Evolutionary conservation across 2,797 vertebrate species (phyloP).

Genomic region (Novumbra hubbsi): DNA sequence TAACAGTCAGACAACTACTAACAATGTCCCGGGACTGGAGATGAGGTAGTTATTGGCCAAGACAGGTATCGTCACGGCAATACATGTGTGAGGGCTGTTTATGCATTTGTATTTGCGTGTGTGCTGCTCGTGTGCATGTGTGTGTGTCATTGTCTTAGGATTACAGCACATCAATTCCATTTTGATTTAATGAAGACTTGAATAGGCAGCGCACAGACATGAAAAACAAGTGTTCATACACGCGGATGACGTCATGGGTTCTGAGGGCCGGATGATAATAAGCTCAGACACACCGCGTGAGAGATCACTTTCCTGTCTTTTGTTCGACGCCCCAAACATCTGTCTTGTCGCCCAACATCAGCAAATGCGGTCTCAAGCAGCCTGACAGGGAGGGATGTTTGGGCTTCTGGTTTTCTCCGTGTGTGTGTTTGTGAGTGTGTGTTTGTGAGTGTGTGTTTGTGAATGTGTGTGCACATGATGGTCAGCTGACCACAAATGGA

Average conservation of each 20-base stretch:
- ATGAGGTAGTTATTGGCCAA: not conserved
- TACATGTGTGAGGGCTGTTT: not conserved
- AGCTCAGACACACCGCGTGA: constrained; percentile 9
- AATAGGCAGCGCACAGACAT: not conserved
- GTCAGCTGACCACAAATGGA: not conserved
- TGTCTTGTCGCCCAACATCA: constrained; percentile 17
- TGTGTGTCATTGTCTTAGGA: not conserved
- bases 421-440: not conserved
- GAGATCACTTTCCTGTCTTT: constrained; percentile 22
- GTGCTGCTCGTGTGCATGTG: not conserved
- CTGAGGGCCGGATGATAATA: constrained; percentile 11
- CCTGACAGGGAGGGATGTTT: not conserved
- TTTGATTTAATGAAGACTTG: not conserved
- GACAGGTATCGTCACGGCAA: not conserved
- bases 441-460: not conserved
- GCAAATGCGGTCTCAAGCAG: constrained; percentile 3
- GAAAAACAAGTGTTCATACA: not conserved
- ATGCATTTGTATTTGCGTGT: not conserved
- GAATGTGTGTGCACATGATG: not conserved
- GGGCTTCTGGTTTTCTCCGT: constrained; percentile 16
- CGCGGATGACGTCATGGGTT: not conserved
- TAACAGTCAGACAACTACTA: not conserved
- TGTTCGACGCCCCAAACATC: constrained; percentile 5
- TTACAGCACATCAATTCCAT: not conserved
- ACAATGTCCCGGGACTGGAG: not conserved